Evolutionary conservation across 2,888 invertebrate species (phyloP), one percentile per base, ranked within the genome.

Genomic region (Caenorhabditis drosophilae): DNA sequence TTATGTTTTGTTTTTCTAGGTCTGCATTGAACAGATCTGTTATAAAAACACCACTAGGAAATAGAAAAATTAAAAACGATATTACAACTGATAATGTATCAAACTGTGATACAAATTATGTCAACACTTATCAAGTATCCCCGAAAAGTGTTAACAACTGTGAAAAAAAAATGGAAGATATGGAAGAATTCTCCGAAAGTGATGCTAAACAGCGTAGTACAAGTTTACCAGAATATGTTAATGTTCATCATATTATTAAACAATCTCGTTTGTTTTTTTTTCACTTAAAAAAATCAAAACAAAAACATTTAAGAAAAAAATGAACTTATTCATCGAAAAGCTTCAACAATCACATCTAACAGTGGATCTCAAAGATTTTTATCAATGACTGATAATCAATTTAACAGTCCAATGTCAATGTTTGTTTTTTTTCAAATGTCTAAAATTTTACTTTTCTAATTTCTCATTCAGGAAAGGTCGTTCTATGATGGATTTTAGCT

Each of bases 401-500:
- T 34, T 35, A 15, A 35, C 2, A 31, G 20, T 25, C 9, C 7
- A 18, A 40, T 20, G 18, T 40, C 40, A 20, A 40, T 22, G 40
- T 40, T 2, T 15, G 40, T 40, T 40, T 44, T 26, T 44, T 23
- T 12, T 18, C 4, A n/a, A 20, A 9, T 23, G 7, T 4, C 16
- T 20, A 12, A 44, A 4, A 15, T 2, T 15, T 4, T 20, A 31
- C 6, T n/a, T n/a, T n/a, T n/a, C n/a, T 47, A 2, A 16, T 27
- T 31, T 27, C n/a, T 34, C 35, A 44, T 61, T 4, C 18, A 71
- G 55, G 27, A 70, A 66, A 38, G 67, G 67, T 36, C 25, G 67
- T 25, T 71, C 71, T 16, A 68, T 67, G 55, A 64, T 67, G 58
- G 67, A 71, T 46, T 71, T 71, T 34, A 49, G 61, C 2, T 52